Evolutionary conservation across 92 coral and sea anemone genomes (phyloP), one percentile per base, ranked within the genome.

Genomic region (Porites lobata): DNA sequence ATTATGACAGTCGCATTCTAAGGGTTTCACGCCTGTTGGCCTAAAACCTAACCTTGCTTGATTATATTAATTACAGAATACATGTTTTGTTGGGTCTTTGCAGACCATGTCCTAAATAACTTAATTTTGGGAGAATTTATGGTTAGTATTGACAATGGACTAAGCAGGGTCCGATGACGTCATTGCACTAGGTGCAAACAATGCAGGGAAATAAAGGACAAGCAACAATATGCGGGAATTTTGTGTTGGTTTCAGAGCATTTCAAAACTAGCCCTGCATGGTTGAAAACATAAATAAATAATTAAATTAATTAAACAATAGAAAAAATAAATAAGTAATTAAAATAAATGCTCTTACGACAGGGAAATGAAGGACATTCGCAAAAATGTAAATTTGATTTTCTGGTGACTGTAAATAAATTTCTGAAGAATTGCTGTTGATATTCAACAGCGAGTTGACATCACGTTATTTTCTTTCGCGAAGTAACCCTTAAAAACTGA

Each of bases 341-440:
- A 20, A 53, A n/a, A 50, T 75, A 24, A 19, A 52, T 50, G 85
- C 65, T 81, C 22, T 69, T 9, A 51, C 6, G 19, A 17, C 65
- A 21, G 72, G 78, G 63, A 53, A 52, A 75, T 75, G 9, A 52
- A 52, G 29, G 22, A 52, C n/a, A 17, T 50, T 67, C 18, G n/a
- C 58, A 3, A 59, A 63, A 73, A 11, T 70, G 87, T 84, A 84
- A 73, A 84, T 84, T 84, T 84, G 80, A 84, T 65, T 26, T 47
- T 51, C 32, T 17, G 78, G 29, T 84, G 81, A 75, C 53, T 84
- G 87, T 84, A 84, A 84, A 84, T 84, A 84, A 84, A 84, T 73
- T 84, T 73, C 80, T 83, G 80, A 74, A 84, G 13, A 53, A 43
- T 18, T 20, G 64, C 8, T 22, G 62, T 73, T 15, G 50, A 19